Evolutionary conservation across 2,113 vertebrate genomes (phyloP).

Genomic region (Irena cyanogastra): DNA sequence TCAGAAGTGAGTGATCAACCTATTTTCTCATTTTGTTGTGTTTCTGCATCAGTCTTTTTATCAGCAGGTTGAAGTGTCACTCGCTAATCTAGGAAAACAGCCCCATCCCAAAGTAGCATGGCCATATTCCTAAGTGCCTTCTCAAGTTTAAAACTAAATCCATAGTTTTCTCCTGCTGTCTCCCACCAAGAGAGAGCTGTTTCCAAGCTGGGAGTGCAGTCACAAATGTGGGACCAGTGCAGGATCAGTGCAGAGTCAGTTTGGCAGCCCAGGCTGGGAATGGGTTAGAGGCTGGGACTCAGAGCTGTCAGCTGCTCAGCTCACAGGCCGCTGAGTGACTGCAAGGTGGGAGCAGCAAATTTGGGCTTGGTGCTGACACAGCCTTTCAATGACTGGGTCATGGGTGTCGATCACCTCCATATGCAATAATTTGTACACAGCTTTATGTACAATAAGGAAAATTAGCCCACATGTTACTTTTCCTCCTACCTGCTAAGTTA

Average conservation of each 20-base stretch:
- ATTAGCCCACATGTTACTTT: background rate
- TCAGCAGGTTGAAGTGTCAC: background rate
- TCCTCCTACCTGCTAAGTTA: background rate
- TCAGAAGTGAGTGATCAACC: background rate
- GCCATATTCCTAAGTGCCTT: background rate
- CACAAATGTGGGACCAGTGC: rapidly evolving
- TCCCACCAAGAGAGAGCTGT: background rate
- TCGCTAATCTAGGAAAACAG: background rate
- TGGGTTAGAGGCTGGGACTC: background rate
- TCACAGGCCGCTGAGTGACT: background rate
- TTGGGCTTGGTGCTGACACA: background rate
- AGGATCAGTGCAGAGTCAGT: background rate
- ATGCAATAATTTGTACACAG: background rate
- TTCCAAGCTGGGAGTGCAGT: background rate
- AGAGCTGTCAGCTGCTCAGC: background rate
- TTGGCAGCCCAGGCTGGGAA: background rate
- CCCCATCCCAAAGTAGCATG: background rate
- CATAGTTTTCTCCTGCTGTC: background rate
- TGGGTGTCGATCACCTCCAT: background rate
- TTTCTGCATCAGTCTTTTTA: background rate
- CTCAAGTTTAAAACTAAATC: background rate
- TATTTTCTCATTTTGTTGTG: background rate
- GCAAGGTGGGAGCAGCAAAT: background rate
- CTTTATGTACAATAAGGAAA: background rate
- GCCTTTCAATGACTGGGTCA: background rate